Evolutionary conservation across 2,888 invertebrate species (phyloP).

Genomic region (Tethea ocularis): DNA sequence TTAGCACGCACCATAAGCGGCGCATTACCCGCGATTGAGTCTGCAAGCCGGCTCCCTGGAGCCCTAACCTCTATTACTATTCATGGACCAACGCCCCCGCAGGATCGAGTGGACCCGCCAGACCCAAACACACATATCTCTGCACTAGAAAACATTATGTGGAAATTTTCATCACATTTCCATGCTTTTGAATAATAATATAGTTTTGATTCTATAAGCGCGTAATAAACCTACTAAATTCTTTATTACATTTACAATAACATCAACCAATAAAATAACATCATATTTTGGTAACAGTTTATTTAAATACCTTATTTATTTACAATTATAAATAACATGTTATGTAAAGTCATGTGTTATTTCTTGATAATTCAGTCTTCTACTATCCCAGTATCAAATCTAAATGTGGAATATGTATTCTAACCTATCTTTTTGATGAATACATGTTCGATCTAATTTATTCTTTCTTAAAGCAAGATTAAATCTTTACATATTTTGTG

Average conservation of each 20-base stretch:
- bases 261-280: neutral
- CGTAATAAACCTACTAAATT: neutral
- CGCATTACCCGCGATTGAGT: slow-evolving; percentile 55
- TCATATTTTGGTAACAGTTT: too few species aligned
- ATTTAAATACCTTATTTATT: too few species aligned
- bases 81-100: slow-evolving; percentile 66
- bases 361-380: too few species aligned
- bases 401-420: too few species aligned
- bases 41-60: slow-evolving; percentile 48
- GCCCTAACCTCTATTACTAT: slow-evolving; percentile 75
- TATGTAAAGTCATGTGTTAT: too few species aligned
- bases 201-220: slow-evolving; percentile 13
- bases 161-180: slow-evolving; percentile 50
- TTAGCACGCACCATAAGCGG: slow-evolving; percentile 81
- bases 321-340: too few species aligned
- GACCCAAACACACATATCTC: slow-evolving; percentile 42
- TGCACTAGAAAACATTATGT: slow-evolving; percentile 54
- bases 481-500: too few species aligned
- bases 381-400: too few species aligned
- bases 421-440: neutral
- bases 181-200: slow-evolving; percentile 53
- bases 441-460: too few species aligned
- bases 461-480: too few species aligned
- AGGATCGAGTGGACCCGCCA: slow-evolving; percentile 56
- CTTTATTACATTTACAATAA: too few species aligned